Base-by-base conservation (phyloP, 2,113 vertebrate species). In the Amazona guildingii region DNA sequence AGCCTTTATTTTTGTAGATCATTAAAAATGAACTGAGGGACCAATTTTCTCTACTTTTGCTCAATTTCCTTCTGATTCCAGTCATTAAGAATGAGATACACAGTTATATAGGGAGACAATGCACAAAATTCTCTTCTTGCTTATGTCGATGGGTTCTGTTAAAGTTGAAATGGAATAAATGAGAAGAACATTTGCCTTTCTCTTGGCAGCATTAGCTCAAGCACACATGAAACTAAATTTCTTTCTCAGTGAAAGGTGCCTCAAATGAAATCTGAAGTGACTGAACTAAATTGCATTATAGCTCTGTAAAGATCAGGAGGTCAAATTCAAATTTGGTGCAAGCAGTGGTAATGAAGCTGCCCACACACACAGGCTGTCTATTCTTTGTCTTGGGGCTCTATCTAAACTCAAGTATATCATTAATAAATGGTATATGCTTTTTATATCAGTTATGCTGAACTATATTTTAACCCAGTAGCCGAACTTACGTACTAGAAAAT, bases 11-110 rank as follows among this genome's bases (percentile, higher is more conserved):
- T 95, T 84, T 80, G 54, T 83, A 86, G 83, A 67, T 86, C 78
- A 7, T 96, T 97, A 96, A 95, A 97, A 94, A 95, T 92, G 54
- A 89, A 94, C 91, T 17, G 2, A 31, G 95, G 59, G 96, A 86
- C 57, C 57, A 94, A 88, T 96, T 90, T 91, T 79, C 86, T 69
- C 4, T 69, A 66, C 28, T 89, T 93, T 73, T 91, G 10, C 70
- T 91, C 66, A 29, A 74, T 91, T 92, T 91, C 12, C 76, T 87
- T 95, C 85, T 94, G 74, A 94, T 95, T 94, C 62, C 59, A 89
- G 41, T 89, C 94, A 76, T 92, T 94, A 94, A 85, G 74, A 88
- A 84, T 51, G 28, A 87, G 88, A 92, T 62, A 72, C 88, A 59
- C n/a, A 52, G 73, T 57, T 2, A 13, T 48, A 82, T 44, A 44